Evolutionary conservation across 2,797 vertebrate genomes (phyloP).

Genomic region (Nothura maculosa): DNA sequence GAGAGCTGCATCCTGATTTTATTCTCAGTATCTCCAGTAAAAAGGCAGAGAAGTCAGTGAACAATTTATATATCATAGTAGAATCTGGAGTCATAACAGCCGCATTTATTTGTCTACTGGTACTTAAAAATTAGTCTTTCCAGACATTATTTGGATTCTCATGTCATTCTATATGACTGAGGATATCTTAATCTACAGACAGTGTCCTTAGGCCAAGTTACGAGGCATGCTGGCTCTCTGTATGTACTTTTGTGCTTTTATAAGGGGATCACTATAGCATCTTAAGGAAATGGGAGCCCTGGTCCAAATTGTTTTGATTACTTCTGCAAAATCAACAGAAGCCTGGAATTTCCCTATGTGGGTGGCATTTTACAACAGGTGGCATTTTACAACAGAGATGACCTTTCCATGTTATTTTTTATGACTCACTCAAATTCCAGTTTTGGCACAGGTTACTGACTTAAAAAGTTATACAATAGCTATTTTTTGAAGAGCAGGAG

Average conservation of each 20-base stretch:
- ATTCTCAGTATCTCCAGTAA: background rate
- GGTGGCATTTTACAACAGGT: background rate
- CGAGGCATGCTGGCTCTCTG: background rate
- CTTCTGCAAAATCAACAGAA: background rate
- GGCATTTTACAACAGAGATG: background rate
- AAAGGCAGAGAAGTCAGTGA: rapidly evolving
- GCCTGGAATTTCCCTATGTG: background rate
- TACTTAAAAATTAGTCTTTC: background rate
- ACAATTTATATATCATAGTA: rapidly evolving
- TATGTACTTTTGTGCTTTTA: background rate
- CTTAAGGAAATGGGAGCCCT: background rate
- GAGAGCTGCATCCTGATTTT: background rate
- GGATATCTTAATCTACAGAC: rapidly evolving
- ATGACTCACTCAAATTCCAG: background rate
- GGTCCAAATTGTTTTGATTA: background rate
- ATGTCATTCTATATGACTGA: background rate
- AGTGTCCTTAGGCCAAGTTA: background rate
- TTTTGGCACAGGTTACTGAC: background rate
- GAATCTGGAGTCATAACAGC: background rate
- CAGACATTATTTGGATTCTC: background rate
- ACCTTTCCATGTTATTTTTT: background rate
- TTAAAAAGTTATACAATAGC: background rate
- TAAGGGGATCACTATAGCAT: background rate
- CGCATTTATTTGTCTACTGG: background rate
- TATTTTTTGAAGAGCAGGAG: background rate